Conservation (phyloP, 2,797 vertebrate species). For the Coregonus ussuriensis region DNA sequence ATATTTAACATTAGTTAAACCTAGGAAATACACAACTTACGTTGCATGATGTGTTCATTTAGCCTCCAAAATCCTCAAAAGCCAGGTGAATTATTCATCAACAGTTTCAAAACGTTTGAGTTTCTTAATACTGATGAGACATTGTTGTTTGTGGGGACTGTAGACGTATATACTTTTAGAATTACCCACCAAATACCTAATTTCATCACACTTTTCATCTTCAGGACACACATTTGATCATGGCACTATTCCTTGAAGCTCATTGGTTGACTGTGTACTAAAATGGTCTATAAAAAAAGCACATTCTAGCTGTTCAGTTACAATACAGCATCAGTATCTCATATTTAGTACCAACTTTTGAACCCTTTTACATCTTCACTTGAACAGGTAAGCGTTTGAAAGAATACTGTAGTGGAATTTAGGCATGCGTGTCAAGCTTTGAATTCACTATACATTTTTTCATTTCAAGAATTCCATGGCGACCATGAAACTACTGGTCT, state of each 20-base stretch:
- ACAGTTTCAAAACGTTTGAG: not conserved
- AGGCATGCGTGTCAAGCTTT: not conserved
- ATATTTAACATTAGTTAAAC: not conserved
- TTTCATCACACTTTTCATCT: slow-evolving; percentile 13
- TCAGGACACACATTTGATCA: not conserved
- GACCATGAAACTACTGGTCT: slow-evolving; percentile 33
- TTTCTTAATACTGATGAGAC: not conserved
- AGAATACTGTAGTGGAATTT: not conserved
- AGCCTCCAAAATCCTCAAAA: not conserved
- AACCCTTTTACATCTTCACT: not conserved
- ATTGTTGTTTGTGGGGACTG: not conserved
- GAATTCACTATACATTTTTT: not conserved
- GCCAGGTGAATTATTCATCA: not conserved
- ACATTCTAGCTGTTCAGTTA: not conserved
- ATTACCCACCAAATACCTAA: not conserved
- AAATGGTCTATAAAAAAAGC: slow-evolving; percentile 24
- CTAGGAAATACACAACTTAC: not conserved
- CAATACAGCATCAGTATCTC: not conserved
- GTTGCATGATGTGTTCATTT: not conserved
- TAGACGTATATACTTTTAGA: not conserved
- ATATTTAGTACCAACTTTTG: not conserved
- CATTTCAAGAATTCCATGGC: not conserved
- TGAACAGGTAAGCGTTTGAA: not conserved
- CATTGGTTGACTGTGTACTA: slow-evolving; percentile 26
- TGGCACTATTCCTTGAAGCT: not conserved